A percentile compares a stretch with the other conserved stretches of the same genome.
Conservation (phyloP, 2,797 vertebrate genomes). For the Erpetoichthys calabaricus region DNA sequence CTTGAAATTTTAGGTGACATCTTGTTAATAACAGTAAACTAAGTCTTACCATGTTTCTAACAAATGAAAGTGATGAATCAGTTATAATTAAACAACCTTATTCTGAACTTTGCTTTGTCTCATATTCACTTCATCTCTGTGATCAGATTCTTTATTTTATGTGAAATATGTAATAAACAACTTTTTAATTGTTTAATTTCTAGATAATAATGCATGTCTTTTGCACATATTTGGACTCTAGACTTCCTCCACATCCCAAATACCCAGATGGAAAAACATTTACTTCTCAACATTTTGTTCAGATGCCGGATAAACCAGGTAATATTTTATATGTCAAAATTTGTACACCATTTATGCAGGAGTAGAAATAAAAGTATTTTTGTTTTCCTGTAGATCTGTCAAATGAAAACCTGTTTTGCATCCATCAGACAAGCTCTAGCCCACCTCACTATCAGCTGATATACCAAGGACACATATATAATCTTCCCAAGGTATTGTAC, state of each 20-base stretch:
- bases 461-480: constrained; percentile 82
- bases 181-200: background rate
- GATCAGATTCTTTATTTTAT: no score
- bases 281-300: constrained; percentile 86
- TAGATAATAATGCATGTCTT: constrained; percentile 89
- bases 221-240: constrained; percentile 88
- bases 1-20: no score
- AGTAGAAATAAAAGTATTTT: background rate
- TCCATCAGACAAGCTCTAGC: constrained; percentile 81
- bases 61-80: no score
- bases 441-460: constrained; percentile 91
- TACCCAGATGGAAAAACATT: constrained; percentile 95
- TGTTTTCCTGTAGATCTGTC: constrained; percentile 53
- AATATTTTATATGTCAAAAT: constrained; percentile 5
- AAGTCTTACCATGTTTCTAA: no score
- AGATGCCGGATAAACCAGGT: constrained; percentile 88
- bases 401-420: constrained; percentile 83
- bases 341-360: background rate
- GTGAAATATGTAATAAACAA: no score
- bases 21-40: no score
- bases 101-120: no score
- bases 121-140: no score
- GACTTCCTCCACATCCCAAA: constrained; percentile 89
- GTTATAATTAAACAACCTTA: no score
- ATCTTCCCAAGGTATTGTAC: constrained; percentile 74